Evolutionary conservation across 1,140 invertebrate species (phyloP), one percentile per base, ranked within the genome.

Genomic region (Drosophila watanabei): DNA sequence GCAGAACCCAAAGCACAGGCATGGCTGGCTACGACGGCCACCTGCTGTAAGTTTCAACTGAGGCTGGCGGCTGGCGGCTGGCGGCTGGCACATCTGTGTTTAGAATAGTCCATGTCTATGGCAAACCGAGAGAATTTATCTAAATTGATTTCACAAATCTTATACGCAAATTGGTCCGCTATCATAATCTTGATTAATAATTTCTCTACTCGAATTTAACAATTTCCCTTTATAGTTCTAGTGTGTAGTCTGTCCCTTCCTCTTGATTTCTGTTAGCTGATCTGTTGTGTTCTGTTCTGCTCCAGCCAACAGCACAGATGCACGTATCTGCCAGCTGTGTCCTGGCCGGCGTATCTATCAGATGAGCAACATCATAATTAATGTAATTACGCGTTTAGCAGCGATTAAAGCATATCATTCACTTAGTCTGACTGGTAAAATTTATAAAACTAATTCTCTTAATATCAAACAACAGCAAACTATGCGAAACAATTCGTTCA

Each of bases 141-240:
- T 89, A 90, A 84, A 90, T 78, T 77, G 76, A 83, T 91, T 91
- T 90, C 75, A 76, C 77, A 88, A 91, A 92, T 91, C 89, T 91
- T 91, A 92, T 91, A 89, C 88, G 82, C 88, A 91, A 92, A 91
- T 92, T 91, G 89, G 89, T 91, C 88, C 89, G 82, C 88, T 91
- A 89, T 91, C 84, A 89, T 89, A 92, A 90, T 91, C 69, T 81
- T 90, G 73, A 66, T 87, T 88, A 91, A 87, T 87, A 91, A 91
- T 88, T 84, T 79, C 51, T 79, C 88, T 91, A 91, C 80, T 84
- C 79, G 84, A 91, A 88, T 91, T 91, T 69, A 89, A 92, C 84
- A 91, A 91, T 91, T 79, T 82, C 62, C 66, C 35, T 37, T 28
- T 24, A 39, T 66, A 65, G 63, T 75, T 83, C 64, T 79, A 75